Evolutionary conservation across 2,113 vertebrate species (phyloP).

Genomic region (Mastomys coucha): DNA sequence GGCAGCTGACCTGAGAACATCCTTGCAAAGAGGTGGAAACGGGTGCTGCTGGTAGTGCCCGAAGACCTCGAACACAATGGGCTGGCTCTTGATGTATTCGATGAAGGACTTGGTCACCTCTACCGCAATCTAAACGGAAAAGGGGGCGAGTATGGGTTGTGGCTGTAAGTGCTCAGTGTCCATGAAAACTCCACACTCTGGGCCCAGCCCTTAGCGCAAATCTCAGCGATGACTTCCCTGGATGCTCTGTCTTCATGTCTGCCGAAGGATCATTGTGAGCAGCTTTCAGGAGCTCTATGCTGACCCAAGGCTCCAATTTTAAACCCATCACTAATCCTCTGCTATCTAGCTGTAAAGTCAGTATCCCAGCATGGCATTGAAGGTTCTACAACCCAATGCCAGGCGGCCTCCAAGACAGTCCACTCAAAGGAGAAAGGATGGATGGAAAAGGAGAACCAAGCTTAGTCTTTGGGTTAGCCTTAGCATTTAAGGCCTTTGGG

Average conservation of each 20-base stretch:
- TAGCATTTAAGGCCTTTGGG: too few relatives aligned
- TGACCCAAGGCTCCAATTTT: too few relatives aligned
- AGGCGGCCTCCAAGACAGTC: accelerated
- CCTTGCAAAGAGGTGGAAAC: conserved; percentile 96
- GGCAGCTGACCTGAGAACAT: conserved; percentile 92
- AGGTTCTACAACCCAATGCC: neutral
- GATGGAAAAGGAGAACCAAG: accelerated
- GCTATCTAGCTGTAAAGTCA: neutral
- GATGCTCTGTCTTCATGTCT: accelerated
- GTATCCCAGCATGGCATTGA: accelerated
- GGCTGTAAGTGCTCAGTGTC: accelerated
- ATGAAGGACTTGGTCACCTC: conserved; percentile 98
- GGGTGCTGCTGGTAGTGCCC: conserved; percentile 98
- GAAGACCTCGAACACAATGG: conserved; percentile 98
- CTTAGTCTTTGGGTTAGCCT: neutral
- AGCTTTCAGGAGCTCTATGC: neutral
- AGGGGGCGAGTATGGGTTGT: neutral
- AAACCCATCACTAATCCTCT: neutral
- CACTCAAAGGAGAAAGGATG: neutral
- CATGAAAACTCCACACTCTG: accelerated
- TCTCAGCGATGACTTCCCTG: neutral
- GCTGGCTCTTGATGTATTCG: conserved; percentile 97
- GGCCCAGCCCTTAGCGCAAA: neutral
- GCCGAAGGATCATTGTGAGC: neutral
- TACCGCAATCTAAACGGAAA: conserved; percentile 92